Evolutionary conservation across 2,888 invertebrate species (phyloP).

Genomic region (Drosophila dives): DNA sequence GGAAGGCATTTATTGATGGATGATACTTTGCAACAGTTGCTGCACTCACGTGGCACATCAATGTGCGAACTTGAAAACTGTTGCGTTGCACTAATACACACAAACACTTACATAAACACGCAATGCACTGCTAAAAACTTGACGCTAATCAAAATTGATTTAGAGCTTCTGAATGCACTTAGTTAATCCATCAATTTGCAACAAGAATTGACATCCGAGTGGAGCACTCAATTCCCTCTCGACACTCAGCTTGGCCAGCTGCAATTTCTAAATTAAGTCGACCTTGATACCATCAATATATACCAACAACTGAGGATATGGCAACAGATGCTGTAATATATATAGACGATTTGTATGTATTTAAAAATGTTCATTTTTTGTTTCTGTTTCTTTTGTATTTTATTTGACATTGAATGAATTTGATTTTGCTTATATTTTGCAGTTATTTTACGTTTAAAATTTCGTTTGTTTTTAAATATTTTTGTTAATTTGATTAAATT

Average conservation of each 20-base stretch:
- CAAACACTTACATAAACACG: slow-evolving; percentile 2
- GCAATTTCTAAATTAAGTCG: slow-evolving; percentile 4
- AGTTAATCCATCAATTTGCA: slow-evolving; percentile 48
- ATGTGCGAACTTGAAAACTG: slow-evolving; percentile 50
- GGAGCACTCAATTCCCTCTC: slow-evolving; percentile 9
- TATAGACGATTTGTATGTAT: slow-evolving; percentile 60
- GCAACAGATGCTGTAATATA: slow-evolving; percentile 18
- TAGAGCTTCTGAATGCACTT: slow-evolving; percentile 29
- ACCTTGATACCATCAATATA: neutral
- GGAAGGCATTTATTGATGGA: slow-evolving; percentile 59
- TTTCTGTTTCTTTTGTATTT: slow-evolving; percentile 2
- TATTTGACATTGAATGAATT: slow-evolving; percentile 1
- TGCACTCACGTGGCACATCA: slow-evolving; percentile 20
- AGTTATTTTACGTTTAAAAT: neutral
- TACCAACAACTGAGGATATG: slow-evolving; percentile 7
- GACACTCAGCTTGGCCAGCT: neutral
- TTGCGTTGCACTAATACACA: slow-evolving; percentile 40
- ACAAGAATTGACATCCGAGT: slow-evolving; percentile 27
- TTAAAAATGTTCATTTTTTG: slow-evolving; percentile 1
- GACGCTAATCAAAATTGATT: slow-evolving; percentile 61
- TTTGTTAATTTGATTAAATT: neutral
- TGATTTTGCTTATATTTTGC: neutral
- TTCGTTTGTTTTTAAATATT: neutral
- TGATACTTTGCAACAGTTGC: slow-evolving; percentile 48
- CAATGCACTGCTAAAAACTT: neutral